A percentile compares a stretch with the other conserved stretches of the same genome.
Evolutionary conservation across 2,797 vertebrate species (phyloP).

Genomic region (Crax fasciolata): DNA sequence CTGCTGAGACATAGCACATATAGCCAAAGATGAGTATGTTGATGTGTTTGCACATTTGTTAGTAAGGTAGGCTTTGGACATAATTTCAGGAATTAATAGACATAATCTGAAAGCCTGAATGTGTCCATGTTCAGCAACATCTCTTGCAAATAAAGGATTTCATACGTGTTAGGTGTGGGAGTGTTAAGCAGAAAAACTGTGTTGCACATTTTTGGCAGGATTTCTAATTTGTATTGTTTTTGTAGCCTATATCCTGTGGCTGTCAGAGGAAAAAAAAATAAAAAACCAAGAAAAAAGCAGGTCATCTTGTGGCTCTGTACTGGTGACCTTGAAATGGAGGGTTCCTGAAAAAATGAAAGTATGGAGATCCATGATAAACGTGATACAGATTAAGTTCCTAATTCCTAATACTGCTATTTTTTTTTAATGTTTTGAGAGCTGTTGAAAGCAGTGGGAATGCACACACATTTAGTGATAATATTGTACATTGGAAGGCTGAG

Average conservation of each 20-base stretch:
- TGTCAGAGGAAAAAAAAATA: background rate
- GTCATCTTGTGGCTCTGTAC: background rate
- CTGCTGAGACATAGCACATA: background rate
- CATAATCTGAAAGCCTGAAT: background rate
- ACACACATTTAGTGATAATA: background rate
- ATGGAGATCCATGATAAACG: background rate
- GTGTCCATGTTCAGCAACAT: background rate
- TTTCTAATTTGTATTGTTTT: background rate
- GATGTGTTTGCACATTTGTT: background rate
- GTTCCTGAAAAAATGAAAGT: accelerated
- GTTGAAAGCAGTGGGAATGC: background rate
- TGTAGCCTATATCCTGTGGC: background rate
- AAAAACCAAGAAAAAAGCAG: background rate
- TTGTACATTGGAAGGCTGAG: background rate
- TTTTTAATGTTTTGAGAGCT: background rate
- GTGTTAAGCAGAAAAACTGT: background rate
- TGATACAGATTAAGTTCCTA: background rate
- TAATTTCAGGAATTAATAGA: background rate
- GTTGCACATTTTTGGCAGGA: background rate
- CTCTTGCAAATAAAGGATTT: background rate
- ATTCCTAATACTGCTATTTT: background rate
- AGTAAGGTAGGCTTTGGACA: background rate
- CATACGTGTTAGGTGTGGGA: background rate
- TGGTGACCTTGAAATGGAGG: background rate
- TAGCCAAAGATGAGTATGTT: background rate